These are phyloP conservation scores for Hyles vespertilio DNA, from an alignment of 1,140 invertebrate species.

Conservation along the genomic window DNA sequence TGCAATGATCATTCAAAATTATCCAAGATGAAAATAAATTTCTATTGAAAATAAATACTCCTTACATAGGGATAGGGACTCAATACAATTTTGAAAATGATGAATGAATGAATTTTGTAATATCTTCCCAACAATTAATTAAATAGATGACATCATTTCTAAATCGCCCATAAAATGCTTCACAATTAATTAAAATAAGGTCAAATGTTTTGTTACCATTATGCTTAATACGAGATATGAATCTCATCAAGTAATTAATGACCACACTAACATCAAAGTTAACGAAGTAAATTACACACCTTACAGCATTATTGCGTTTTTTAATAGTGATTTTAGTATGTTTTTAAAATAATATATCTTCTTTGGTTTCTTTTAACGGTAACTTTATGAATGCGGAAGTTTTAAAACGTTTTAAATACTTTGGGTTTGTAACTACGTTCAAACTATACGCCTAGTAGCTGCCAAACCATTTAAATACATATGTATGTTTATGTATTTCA, in stretches of 20 bases:
- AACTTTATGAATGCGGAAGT: background rate
- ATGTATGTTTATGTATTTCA: no score
- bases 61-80: no score
- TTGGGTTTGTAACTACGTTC: background rate
- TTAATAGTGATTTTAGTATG: background rate
- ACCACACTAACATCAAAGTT: conserved; percentile 30
- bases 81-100: background rate
- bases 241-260: conserved; percentile 51
- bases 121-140: background rate
- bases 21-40: no score
- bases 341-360: no score
- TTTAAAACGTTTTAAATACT: background rate
- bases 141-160: background rate
- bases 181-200: conserved; percentile 17
- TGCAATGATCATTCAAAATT: no score
- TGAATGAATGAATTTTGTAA: background rate
- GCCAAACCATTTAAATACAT: background rate
- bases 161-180: background rate
- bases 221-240: conserved; percentile 29
- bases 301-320: conserved; percentile 27
- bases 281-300: conserved; percentile 34
- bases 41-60: no score
- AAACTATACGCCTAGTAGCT: background rate
- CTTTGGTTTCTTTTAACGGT: background rate
- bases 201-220: conserved; percentile 21